Evolutionary conservation across 92 coral and sea anemone genomes (phyloP).

Genomic region (Chrysogorgia sp.): DNA sequence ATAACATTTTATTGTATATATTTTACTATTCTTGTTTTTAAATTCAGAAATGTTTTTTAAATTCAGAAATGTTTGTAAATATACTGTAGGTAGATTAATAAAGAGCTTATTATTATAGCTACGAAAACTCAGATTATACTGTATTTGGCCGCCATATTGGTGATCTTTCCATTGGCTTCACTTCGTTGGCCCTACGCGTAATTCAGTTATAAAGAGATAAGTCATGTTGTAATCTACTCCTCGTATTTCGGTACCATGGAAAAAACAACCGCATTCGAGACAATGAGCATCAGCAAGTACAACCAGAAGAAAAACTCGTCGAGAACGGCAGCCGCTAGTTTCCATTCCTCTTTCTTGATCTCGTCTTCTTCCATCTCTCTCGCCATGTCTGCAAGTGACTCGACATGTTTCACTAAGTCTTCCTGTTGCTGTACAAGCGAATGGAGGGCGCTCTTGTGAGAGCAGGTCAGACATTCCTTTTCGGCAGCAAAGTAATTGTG

Average conservation of each 20-base stretch:
- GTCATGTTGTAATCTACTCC: neutral
- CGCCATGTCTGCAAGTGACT: constrained; percentile 72
- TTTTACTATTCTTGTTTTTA: too few relatives aligned
- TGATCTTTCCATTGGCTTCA: too few relatives aligned
- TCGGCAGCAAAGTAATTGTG: neutral
- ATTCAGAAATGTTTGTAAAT: too few relatives aligned
- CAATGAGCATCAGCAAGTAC: constrained; percentile 65
- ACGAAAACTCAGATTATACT: too few relatives aligned
- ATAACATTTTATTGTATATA: too few relatives aligned
- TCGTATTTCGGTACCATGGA: constrained; percentile 76
- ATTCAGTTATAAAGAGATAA: too few relatives aligned
- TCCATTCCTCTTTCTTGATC: constrained; percentile 90
- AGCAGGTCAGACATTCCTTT: constrained; percentile 20
- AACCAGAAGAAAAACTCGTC: constrained; percentile 85
- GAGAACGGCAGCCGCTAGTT: constrained; percentile 83
- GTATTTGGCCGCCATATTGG: too few relatives aligned
- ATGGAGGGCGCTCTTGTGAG: constrained; percentile 19
- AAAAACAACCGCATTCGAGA: constrained; percentile 76
- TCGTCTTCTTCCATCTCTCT: constrained; percentile 75
- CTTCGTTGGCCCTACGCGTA: too few relatives aligned
- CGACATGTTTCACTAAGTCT: constrained; percentile 68
- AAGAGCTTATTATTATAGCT: too few relatives aligned
- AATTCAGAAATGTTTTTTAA: too few relatives aligned
- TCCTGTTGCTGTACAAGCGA: constrained; percentile 67
- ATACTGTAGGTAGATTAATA: too few relatives aligned